These are phyloP conservation scores for Ennomos fuscantarius DNA, from an alignment of 2,888 invertebrate species.

Conservation along the genomic window DNA sequence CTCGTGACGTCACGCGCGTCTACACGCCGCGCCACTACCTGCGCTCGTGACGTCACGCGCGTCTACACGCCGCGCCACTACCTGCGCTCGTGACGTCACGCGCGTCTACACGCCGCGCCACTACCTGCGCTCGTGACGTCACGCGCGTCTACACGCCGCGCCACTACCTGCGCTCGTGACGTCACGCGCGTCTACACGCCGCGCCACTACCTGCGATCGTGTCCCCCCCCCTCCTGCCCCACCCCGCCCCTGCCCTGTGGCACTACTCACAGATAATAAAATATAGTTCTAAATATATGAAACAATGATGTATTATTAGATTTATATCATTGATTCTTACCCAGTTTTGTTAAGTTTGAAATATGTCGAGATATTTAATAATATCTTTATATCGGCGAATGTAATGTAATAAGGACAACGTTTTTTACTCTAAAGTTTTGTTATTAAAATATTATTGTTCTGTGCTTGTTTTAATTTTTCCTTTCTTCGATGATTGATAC, in stretches of 20 bases:
- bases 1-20: slow-evolving; percentile 80
- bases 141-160: no score
- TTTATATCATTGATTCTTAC: slow-evolving; percentile 7
- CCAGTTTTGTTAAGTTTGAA: slow-evolving; percentile 24
- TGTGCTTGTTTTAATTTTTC: no score
- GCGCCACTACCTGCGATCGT: slow-evolving; percentile 36
- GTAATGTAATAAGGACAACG: slow-evolving; percentile 3
- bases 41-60: slow-evolving; percentile 58
- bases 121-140: slow-evolving; percentile 56
- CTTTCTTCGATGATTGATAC: no score
- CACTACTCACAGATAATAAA: not conserved
- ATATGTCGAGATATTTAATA: slow-evolving; percentile 1
- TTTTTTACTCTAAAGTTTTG: slow-evolving; percentile 11
- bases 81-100: slow-evolving; percentile 85
- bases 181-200: no score
- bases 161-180: no score
- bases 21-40: slow-evolving; percentile 58
- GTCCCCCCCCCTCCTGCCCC: slow-evolving; percentile 24
- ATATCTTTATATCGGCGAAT: not conserved
- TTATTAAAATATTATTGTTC: no score
- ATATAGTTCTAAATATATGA: not conserved
- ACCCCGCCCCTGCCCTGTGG: slow-evolving; percentile 51
- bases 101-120: slow-evolving; percentile 61
- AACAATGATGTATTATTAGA: no score
- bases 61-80: slow-evolving; percentile 82